Percentiles rank a stretch among this genome's conserved stretches.
Conservation (phyloP, 1,140 invertebrate genomes). For the Euschistus heros region DNA sequence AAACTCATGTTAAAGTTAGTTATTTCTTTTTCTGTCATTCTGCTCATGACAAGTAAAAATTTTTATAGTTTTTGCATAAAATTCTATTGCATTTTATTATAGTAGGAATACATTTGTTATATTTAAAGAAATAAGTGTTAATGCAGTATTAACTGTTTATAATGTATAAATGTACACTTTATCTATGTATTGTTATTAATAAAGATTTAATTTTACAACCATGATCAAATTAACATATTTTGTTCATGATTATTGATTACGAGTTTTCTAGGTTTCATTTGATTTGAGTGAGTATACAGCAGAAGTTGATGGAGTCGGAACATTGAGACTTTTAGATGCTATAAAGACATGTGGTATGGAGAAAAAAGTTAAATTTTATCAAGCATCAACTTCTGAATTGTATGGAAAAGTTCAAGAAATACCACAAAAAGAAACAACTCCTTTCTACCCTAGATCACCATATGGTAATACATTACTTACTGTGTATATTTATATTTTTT, state of each 20-base stretch:
- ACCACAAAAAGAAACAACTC: slow-evolving; percentile 95
- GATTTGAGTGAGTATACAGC: slow-evolving; percentile 98
- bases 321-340: slow-evolving; percentile 87
- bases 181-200: background rate
- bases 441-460: slow-evolving; percentile 98
- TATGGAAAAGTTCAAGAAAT: slow-evolving; percentile 96
- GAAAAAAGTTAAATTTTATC: slow-evolving; percentile 84
- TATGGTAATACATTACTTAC: slow-evolving; percentile 77
- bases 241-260: too few relatives aligned
- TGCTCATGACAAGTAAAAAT: too few relatives aligned
- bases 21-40: too few relatives aligned
- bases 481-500: too few relatives aligned
- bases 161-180: too few relatives aligned
- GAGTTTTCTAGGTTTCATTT: slow-evolving; percentile 64
- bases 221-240: too few relatives aligned
- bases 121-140: too few relatives aligned
- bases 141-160: too few relatives aligned
- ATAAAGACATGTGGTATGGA: slow-evolving; percentile 85
- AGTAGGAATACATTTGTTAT: too few relatives aligned
- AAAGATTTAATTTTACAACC: background rate
- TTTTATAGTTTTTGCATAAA: too few relatives aligned
- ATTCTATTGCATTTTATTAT: too few relatives aligned
- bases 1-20: slow-evolving; percentile 96
- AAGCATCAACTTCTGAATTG: slow-evolving; percentile 96
- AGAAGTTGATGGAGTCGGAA: slow-evolving; percentile 97